Percentiles rank a stretch among this genome's conserved stretches.
Evolutionary conservation across 2,888 invertebrate species (phyloP).

Genomic region (Hetaerina titia): DNA sequence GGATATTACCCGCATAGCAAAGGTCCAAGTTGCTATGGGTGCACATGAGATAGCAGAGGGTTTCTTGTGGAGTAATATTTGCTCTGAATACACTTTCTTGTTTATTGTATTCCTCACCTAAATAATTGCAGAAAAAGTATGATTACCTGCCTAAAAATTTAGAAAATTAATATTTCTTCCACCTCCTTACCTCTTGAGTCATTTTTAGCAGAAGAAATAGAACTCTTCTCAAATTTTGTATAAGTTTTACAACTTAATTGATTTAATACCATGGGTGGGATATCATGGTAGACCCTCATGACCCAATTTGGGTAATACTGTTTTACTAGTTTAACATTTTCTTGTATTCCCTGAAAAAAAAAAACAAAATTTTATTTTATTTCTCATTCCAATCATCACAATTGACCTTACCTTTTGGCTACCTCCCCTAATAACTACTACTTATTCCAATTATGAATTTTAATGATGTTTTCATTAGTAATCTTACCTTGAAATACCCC

Average conservation of each 20-base stretch:
- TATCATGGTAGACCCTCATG: constrained; percentile 63
- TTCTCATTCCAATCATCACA: background rate
- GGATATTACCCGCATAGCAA: constrained; percentile 58
- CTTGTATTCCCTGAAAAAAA: constrained; percentile 61
- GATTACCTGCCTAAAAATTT: background rate
- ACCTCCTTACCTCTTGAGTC: background rate
- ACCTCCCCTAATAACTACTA: background rate
- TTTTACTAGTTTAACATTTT: constrained; percentile 61
- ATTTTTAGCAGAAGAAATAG: background rate
- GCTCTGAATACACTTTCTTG: background rate
- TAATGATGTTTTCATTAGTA: background rate
- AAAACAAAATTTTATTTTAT: background rate
- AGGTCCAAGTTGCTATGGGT: constrained; percentile 42
- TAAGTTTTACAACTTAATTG: background rate
- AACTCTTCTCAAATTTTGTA: background rate
- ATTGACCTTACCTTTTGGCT: no score
- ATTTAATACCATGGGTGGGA: background rate
- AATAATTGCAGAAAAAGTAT: background rate
- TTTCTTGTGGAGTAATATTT: background rate
- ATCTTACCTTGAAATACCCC: constrained; percentile 67
- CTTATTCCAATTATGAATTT: background rate
- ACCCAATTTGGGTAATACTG: constrained; percentile 63
- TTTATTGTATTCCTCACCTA: background rate
- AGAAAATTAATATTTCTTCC: background rate
- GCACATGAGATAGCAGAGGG: background rate